Conservation (phyloP, 2,888 invertebrate species). For the Syritta pipiens region DNA sequence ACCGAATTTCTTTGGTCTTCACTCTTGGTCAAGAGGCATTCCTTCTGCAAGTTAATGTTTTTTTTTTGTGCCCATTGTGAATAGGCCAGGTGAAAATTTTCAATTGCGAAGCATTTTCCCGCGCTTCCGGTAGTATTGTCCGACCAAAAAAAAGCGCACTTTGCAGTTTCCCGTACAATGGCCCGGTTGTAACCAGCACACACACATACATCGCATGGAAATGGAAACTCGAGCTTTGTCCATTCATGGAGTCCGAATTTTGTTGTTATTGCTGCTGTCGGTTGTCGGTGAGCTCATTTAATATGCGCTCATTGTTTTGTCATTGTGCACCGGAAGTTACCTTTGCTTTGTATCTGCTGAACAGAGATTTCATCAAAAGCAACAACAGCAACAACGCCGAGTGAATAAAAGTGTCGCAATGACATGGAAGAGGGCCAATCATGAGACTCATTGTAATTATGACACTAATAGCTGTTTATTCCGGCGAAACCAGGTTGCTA, state of each 20-base stretch:
- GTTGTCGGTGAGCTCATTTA: too few relatives aligned
- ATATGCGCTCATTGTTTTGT: constrained; percentile 62
- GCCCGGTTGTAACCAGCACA: not conserved
- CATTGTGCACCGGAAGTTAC: constrained; percentile 58
- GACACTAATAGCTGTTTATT: constrained; percentile 34
- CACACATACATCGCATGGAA: constrained; percentile 15
- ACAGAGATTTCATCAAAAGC: constrained; percentile 5
- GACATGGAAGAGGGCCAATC: constrained; percentile 30
- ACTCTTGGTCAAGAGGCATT: too few relatives aligned
- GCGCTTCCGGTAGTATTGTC: constrained; percentile 45
- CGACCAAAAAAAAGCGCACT: not conserved
- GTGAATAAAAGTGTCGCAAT: constrained; percentile 32
- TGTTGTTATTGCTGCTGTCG: constrained; percentile 11
- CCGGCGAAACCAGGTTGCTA: constrained; percentile 22
- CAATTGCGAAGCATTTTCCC: constrained; percentile 45
- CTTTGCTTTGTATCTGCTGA: not conserved
- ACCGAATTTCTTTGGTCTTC: too few relatives aligned
- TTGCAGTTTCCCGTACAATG: constrained; percentile 23
- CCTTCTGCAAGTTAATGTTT: too few relatives aligned
- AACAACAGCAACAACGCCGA: not conserved
- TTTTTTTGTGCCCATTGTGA: too few relatives aligned
- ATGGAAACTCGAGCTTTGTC: constrained; percentile 47
- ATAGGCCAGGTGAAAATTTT: not conserved
- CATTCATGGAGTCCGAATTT: constrained; percentile 42
- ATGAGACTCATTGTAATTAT: constrained; percentile 52